phyloP scores from a whole-genome alignment of 2,797 vertebrate genomes.

The Dallia pectoralis region DNA sequence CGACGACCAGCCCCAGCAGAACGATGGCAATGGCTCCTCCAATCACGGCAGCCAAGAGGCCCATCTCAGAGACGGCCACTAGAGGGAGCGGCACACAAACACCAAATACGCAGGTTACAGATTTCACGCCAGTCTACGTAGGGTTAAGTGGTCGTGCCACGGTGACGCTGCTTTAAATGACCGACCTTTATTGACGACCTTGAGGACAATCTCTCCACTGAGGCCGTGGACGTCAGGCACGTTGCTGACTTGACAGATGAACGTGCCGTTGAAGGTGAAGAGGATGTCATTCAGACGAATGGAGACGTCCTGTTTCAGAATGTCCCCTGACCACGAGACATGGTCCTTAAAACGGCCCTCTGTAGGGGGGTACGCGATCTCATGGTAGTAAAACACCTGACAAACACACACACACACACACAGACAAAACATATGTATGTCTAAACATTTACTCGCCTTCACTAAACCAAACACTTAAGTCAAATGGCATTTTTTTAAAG shows the following conservation, averaged over 20 bases:
- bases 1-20: constrained; percentile 72
- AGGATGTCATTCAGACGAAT: constrained; percentile 80
- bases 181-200: constrained; percentile 77
- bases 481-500: too few species aligned
- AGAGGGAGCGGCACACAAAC: constrained; percentile 27
- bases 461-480: too few species aligned
- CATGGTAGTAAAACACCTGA: constrained; percentile 85
- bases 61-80: constrained; percentile 79
- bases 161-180: background rate
- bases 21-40: constrained; percentile 77
- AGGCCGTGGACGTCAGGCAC: constrained; percentile 80
- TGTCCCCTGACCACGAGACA: constrained; percentile 85
- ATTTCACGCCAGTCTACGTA: too few species aligned
- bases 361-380: constrained; percentile 56
- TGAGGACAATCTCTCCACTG: constrained; percentile 76
- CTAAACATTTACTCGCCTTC: background rate
- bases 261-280: constrained; percentile 88
- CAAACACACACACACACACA: constrained; percentile 26
- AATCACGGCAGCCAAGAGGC: constrained; percentile 77
- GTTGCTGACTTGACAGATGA: constrained; percentile 87
- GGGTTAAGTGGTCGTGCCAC: too few species aligned
- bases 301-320: constrained; percentile 76
- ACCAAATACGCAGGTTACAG: background rate
- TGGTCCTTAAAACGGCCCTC: constrained; percentile 75
- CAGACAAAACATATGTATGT: too few species aligned